Percentiles rank a stretch among this genome's conserved stretches.
These are phyloP conservation scores for Drosophila paulistorum DNA, from an alignment of 1,140 invertebrate genomes.

Conservation along the genomic window DNA sequence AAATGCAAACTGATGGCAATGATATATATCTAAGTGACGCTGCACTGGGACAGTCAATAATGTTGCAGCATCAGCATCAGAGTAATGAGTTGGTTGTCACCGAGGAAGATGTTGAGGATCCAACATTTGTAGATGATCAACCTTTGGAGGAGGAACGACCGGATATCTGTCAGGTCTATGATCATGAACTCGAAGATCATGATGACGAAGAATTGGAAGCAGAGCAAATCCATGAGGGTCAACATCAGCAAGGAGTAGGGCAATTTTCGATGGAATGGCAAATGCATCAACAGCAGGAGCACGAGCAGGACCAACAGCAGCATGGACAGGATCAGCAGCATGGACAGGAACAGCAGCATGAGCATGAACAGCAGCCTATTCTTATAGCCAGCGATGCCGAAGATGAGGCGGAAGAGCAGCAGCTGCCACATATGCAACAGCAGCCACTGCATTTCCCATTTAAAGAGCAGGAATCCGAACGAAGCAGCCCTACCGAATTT, in stretches of 20 bases:
- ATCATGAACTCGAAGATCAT: slow-evolving; percentile 65
- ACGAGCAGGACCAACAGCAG: too few relatives aligned
- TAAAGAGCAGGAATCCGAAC: slow-evolving; percentile 25
- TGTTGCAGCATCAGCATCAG: slow-evolving; percentile 26
- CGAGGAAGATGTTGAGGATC: slow-evolving; percentile 53
- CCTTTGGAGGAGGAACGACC: slow-evolving; percentile 52
- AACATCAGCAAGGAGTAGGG: slow-evolving; percentile 13
- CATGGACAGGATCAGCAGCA: too few relatives aligned
- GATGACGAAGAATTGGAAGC: slow-evolving; percentile 46
- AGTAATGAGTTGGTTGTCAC: slow-evolving; percentile 37
- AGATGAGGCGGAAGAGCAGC: slow-evolving; percentile 15
- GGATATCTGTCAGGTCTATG: slow-evolving; percentile 64
- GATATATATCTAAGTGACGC: slow-evolving; percentile 68
- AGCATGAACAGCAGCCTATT: slow-evolving; percentile 14
- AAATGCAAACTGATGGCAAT: slow-evolving; percentile 15
- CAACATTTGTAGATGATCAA: slow-evolving; percentile 46
- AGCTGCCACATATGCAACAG: not conserved
- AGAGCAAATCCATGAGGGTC: not conserved
- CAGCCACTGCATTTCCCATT: not conserved
- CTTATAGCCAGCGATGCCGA: slow-evolving; percentile 28
- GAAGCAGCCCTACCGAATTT: slow-evolving; percentile 71
- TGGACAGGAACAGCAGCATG: too few relatives aligned
- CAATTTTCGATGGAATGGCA: not conserved
- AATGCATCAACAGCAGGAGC: not conserved
- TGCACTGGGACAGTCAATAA: slow-evolving; percentile 47